Conservation (phyloP, 2,888 invertebrate genomes). For the Drosophila rubida region DNA sequence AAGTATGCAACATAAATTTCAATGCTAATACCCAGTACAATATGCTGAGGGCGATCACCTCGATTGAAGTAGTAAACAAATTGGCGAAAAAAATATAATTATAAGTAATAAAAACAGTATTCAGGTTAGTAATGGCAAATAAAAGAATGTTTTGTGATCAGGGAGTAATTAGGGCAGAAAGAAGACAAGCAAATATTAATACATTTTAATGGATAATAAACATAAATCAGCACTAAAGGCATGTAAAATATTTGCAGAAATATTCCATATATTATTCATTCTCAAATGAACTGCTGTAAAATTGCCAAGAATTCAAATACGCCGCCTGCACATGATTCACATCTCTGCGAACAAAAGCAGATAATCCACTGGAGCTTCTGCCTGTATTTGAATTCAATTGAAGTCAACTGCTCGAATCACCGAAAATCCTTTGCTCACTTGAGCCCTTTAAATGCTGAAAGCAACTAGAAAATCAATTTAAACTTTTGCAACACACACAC, state of each 20-base stretch:
- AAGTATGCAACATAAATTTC: constrained; percentile 61
- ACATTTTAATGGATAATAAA: too few relatives aligned
- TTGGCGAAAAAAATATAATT: neutral
- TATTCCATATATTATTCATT: too few relatives aligned
- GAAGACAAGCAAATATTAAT: too few relatives aligned
- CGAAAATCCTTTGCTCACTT: neutral
- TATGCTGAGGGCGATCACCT: neutral
- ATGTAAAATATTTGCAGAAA: too few relatives aligned
- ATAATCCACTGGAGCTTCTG: neutral
- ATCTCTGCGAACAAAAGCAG: neutral
- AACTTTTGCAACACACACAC: neutral
- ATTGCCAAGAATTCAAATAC: too few relatives aligned
- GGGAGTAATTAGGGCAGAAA: too few relatives aligned
- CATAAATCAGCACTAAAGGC: too few relatives aligned
- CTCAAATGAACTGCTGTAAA: too few relatives aligned
- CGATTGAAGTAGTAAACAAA: neutral
- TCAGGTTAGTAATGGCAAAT: too few relatives aligned
- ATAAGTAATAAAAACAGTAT: neutral
- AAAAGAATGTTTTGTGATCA: too few relatives aligned
- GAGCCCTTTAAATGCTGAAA: neutral
- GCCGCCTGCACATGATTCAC: too few relatives aligned
- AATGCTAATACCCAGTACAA: constrained; percentile 27
- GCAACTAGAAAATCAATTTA: neutral
- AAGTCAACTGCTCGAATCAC: neutral
- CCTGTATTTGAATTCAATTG: neutral